Evolutionary conservation across 1,140 invertebrate species (phyloP), one percentile per base, ranked within the genome.

Genomic region (Monomorium pharaonis): DNA sequence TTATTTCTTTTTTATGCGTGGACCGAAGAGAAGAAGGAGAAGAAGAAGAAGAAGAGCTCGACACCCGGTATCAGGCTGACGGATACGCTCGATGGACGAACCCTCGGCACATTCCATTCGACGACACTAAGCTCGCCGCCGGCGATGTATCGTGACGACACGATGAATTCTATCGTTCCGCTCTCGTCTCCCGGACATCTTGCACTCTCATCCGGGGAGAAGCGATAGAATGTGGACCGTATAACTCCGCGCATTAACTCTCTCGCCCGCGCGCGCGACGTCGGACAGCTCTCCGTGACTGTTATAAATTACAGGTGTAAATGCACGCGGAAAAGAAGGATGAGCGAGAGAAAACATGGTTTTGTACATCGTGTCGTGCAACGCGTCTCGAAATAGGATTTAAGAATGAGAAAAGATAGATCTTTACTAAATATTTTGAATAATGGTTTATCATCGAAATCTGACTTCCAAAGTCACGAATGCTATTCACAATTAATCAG

Each of bases 271-370:
- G 76, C 62, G 33, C 67, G 67, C 76, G 58, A 44, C 49, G 67
- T 83, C 78, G 78, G 78, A 83, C 67, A 47, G 78, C 74, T 72
- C 72, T 72, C 33, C 37, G 54, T 83, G 78, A 83, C 67, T 72
- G 51, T 83, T 72, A 74, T 74, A 74, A 83, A 83, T 74, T 58
- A 74, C 67, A 83, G 78, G 37, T 83, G 78, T 83, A 83, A 58
- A 58, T 72, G 78, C 67, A 24, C 65, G 65, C 51, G 67, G 51
- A 72, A 72, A 72, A 30, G 51, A 58, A 44, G 78, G 18, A 70
- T 24, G 63, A 70, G 54, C 14, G 30, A 30, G 65, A 72, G 51
- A 58, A 69, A 72, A 72, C 49, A 74, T 21, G 77, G 21, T 37
- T 69, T 58, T 70, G 21, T 72, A 69, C 49, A 21, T 6, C 14